Evolutionary conservation across 1,140 invertebrate genomes (phyloP), one percentile per base, ranked within the genome.

Genomic region (Drosophila parvula): DNA sequence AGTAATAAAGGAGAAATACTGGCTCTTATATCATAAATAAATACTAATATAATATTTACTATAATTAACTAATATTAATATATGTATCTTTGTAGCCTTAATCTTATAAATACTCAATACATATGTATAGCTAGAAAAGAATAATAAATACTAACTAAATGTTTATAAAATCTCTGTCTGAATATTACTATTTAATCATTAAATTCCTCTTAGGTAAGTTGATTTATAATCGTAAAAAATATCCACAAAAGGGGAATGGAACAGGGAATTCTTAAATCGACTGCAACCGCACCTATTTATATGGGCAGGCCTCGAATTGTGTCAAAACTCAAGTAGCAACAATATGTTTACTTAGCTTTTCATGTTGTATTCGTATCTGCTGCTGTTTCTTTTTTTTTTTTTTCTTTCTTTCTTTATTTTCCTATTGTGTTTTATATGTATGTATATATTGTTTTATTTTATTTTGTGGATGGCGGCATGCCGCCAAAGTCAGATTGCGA

Each of bases 301-400:
- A 50, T 34, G 47, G 73, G 68, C 16, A 22, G 65, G 34, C 41
- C 51, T 59, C 63, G 30, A 86, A 88, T 74, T 89, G 68, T 88
- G 83, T 89, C 83, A 88, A 79, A 89, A 70, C 79, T 88, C 68
- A 80, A 88, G 83, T 83, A 83, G 79, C 75, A 86, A 58, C 71
- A 51, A 64, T 40, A 48, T 78, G 51, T 78, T 78, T 78, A 71
- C 59, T 64, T 78, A 30, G 58, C 58, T 77, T 63, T 78, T 43
- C 75, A 69, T 48, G 55, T 60, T 45, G 34, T 71, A 73, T 53
- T 70, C 70, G 47, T 38, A 30, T 34, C 55, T 40, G 43, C 22
- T 27, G 45, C 14, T 60, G 30, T 75, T 40, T 63, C 4, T 40
- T 36, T 4, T 45, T 14, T 28, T 1, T 36, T 10, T 62, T 40